Evolutionary conservation across 1,140 invertebrate species (phyloP).

Genomic region (Branchinecta lindahli): DNA sequence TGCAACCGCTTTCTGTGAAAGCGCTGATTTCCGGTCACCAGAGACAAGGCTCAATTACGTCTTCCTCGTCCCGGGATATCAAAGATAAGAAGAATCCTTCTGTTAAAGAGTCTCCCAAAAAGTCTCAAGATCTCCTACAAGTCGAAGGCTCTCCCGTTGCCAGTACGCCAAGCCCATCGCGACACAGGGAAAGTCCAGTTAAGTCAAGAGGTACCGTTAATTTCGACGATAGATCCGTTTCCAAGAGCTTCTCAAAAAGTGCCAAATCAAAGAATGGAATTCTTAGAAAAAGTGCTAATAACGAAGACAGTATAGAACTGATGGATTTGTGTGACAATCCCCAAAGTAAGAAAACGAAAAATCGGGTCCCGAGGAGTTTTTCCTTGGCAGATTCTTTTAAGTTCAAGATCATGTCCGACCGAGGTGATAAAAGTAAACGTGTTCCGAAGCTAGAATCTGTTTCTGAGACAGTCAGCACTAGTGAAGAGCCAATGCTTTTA

Average conservation of each 20-base stretch:
- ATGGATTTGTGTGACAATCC: background rate
- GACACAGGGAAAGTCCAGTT: constrained; percentile 15
- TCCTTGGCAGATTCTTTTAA: constrained; percentile 18
- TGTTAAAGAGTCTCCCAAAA: background rate
- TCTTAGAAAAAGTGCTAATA: constrained; percentile 4
- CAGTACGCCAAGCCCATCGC: background rate
- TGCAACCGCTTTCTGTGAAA: background rate
- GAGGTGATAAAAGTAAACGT: background rate
- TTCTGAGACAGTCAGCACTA: background rate
- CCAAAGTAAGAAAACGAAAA: background rate
- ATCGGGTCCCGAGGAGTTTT: constrained; percentile 15
- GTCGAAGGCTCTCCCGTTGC: background rate
- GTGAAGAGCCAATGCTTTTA: background rate
- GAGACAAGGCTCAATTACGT: background rate
- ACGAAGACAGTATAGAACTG: constrained; percentile 3
- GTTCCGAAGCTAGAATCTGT: constrained; percentile 10
- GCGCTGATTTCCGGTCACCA: background rate
- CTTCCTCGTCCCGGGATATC: background rate
- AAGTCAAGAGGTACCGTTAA: constrained; percentile 17
- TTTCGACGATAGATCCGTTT: background rate
- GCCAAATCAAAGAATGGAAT: constrained; percentile 7
- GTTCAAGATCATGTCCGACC: background rate
- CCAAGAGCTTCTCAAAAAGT: background rate
- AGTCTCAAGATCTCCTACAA: background rate
- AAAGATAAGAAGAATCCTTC: background rate